Evolutionary conservation across 1,140 invertebrate species (phyloP).

Genomic region (Cataglyphis hispanica): DNA sequence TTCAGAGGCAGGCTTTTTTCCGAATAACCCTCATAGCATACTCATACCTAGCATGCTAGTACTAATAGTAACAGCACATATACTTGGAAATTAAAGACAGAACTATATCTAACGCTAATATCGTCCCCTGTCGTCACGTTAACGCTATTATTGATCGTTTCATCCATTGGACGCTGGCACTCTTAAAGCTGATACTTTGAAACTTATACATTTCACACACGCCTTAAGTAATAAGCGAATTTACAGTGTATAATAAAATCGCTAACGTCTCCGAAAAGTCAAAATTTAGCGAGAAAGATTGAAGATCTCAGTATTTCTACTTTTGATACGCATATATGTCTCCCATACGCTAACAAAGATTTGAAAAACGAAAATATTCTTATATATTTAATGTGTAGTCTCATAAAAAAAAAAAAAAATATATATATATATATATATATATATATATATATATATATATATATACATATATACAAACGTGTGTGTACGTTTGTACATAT

Average conservation of each 20-base stretch:
- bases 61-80: constrained; percentile 1
- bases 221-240: constrained; percentile 60
- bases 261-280: neutral
- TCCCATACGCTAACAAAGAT: neutral
- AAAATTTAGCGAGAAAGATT: constrained; percentile 11
- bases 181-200: constrained; percentile 73
- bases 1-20: constrained; percentile 19
- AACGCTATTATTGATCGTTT: constrained; percentile 64
- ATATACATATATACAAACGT: too few species aligned
- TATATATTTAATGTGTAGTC: neutral
- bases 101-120: constrained; percentile 48
- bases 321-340: constrained; percentile 7
- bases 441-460: too few species aligned
- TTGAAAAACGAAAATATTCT: neutral
- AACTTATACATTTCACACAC: constrained; percentile 47
- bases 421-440: too few species aligned
- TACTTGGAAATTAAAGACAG: constrained; percentile 58
- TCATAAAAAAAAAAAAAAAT: too few species aligned
- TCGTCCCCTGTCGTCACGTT: constrained; percentile 34
- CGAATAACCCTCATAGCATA: neutral
- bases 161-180: constrained; percentile 53
- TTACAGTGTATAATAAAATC: constrained; percentile 26
- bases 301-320: neutral
- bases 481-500: too few species aligned
- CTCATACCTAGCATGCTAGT: neutral